Conservation (phyloP, 2,888 invertebrate genomes). For the Eristalis arbustorum region DNA sequence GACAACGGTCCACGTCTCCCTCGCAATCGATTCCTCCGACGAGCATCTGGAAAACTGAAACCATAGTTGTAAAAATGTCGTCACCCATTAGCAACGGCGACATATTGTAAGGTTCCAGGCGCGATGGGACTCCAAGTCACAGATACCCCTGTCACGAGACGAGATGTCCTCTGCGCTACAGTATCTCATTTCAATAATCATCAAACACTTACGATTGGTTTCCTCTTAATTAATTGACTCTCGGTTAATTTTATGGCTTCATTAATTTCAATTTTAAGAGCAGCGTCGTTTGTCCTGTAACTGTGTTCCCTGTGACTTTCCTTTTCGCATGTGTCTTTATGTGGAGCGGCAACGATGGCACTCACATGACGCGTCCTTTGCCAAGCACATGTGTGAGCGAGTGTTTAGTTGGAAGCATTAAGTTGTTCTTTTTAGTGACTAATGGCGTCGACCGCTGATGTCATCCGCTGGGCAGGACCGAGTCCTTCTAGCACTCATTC, state of each 20-base stretch:
- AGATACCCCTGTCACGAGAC: background rate
- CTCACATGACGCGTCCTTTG: constrained; percentile 41
- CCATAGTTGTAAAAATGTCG: constrained; percentile 63
- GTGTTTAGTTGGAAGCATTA: constrained; percentile 5
- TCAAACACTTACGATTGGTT: constrained; percentile 64
- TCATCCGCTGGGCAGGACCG: background rate
- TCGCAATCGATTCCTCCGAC: constrained; percentile 15
- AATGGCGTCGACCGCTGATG: constrained; percentile 43
- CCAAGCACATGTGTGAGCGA: background rate
- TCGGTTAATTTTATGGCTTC: constrained; percentile 69
- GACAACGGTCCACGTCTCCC: background rate
- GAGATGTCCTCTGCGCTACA: background rate
- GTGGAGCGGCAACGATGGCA: constrained; percentile 22
- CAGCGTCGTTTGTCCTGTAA: constrained; percentile 42
- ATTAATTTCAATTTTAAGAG: constrained; percentile 68
- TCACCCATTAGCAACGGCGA: constrained; percentile 53
- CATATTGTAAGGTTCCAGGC: constrained; percentile 19
- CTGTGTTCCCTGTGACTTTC: constrained; percentile 25
- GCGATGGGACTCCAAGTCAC: background rate
- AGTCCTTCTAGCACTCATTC: background rate
- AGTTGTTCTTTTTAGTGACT: constrained; percentile 28
- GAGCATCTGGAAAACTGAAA: constrained; percentile 59
- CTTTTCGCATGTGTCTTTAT: background rate
- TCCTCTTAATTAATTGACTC: constrained; percentile 66
- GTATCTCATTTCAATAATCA: constrained; percentile 67